These are phyloP conservation scores for Phragmatobia fuliginosa DNA, from an alignment of 2,888 invertebrate genomes.

Conservation along the genomic window DNA sequence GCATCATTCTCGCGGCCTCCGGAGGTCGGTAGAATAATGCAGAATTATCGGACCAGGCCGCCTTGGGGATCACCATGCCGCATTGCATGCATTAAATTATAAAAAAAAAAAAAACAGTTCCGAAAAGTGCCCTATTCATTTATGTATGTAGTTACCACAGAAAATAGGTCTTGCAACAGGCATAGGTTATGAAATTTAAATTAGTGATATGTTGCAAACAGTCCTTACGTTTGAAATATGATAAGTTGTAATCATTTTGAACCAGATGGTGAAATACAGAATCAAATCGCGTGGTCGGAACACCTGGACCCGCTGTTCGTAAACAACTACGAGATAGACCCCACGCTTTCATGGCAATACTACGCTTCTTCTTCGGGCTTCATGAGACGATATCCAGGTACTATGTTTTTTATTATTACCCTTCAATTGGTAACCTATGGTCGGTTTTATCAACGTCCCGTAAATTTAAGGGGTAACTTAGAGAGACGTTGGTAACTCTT, in stretches of 20 bases:
- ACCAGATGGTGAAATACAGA: slow-evolving; percentile 92
- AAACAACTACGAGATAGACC: slow-evolving; percentile 96
- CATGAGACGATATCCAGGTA: slow-evolving; percentile 97
- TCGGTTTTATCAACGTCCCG: no score
- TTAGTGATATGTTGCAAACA: background rate
- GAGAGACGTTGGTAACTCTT: no score
- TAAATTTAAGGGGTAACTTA: no score
- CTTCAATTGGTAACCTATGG: background rate
- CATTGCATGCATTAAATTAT: no score
- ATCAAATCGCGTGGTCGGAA: slow-evolving; percentile 98
- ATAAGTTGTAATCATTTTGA: slow-evolving; percentile 17
- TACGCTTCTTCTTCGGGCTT: slow-evolving; percentile 99
- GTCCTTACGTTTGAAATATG: background rate
- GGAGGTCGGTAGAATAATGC: no score
- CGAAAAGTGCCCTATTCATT: no score
- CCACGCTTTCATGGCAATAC: slow-evolving; percentile 98
- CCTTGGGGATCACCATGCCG: no score
- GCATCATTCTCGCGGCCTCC: no score
- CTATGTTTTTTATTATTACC: background rate
- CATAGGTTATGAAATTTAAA: background rate
- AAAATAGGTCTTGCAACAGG: background rate
- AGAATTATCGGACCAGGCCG: no score
- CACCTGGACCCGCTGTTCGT: slow-evolving; percentile 95
- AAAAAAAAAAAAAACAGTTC: no score
- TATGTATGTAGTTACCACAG: background rate